Evolutionary conservation across 2,113 vertebrate species (phyloP), one percentile per base, ranked within the genome.

Genomic region (Zosterops lateralis): DNA sequence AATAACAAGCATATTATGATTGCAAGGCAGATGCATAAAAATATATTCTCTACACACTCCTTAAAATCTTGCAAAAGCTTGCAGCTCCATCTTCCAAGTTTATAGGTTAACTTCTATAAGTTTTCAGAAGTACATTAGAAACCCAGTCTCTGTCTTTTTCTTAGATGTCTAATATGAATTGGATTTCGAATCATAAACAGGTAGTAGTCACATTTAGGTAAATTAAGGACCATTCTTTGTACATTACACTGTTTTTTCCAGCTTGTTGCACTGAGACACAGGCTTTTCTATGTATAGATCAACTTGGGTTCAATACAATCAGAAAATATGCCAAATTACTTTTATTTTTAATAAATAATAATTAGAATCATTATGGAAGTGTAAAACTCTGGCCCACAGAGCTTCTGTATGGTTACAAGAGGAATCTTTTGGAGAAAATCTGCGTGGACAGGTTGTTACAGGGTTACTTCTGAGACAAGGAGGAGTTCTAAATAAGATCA

Each of bases 361-460:
- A 58, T 0, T 77, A 77, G 0, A 58, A 42, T 67, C 1, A 28
- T 42, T 44, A 44, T 29, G 14, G 19, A 32, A 40, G 3, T 11
- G 6, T 53, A 87, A 75, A 71, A 3, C 7, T 71, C 12, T 53
- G 36, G 7, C 12, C 32, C 28, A 50, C 7, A 81, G 25, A 56
- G 18, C 4, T 75, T 82, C 44, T 68, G 12, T 16, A 34, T 11
- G 4, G 10, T 31, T 87, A 50, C 17, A 68, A 38, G 15, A 12
- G 6, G 10, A 65, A 58, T 62, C 5, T 3, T 89, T 70, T 38
- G 22, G 48, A 66, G 42, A 79, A 77, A 87, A 75, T 9, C 14
- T 25, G 1, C 9, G 1, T n/a, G 42, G 16, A 21, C 40, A 72
- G 14, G 21, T 7, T 44, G 17, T 47, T 51, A 48, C 0, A 9